Base-by-base conservation (phyloP, 2,797 vertebrate genomes). In the Phrynocephalus guinanensis region DNA sequence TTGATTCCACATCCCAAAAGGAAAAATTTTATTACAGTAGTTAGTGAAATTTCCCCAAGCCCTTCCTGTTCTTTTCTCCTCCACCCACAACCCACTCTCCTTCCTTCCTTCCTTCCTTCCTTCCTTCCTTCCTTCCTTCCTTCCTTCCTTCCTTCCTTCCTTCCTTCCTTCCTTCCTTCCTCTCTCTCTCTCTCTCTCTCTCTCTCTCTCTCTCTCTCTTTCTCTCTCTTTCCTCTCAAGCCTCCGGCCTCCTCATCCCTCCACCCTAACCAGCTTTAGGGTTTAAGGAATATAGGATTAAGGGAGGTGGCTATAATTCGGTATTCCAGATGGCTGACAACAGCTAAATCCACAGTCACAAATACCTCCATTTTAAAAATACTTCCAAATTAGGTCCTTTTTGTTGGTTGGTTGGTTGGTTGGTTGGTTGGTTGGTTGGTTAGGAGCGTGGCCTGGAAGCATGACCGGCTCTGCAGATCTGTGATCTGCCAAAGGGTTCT, bases 201-300 rank as follows among this genome's bases (percentile, higher is more conserved):
- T 38, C 38, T 38, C 4, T 38, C 38, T 38, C 4, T 38, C 38
- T 38, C 38, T 38, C 38, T 38, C 50, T 52, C 87, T 63, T 75
- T 2, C 9, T 87, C 89, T 68, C 83, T 84, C 1, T 68, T 82
- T 85, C 91, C 82, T 91, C 87, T 90, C 89, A 3, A 3, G 90
- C 91, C 91, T 93, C 96, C 95, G 1, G 90, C 92, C 91, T 93
- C 96, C 95, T 95, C 92, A 91, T 92, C 94, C 93, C 88, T 90
- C 84, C 86, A 86, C 94, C 90, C 89, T 96, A 96, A 97, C 96
- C 96, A 96, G 97, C 97, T 97, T 97, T 96, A 96, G 94, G 95
- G 95, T 96, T 97, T 97, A 97, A 95, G 95, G 95, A 93, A 95
- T 94, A 94, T 95, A 96, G 95, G 97, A 97, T 97, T 97, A 97